Base-by-base conservation (phyloP, 1,140 invertebrate species). In the Dendroctonus valens region DNA sequence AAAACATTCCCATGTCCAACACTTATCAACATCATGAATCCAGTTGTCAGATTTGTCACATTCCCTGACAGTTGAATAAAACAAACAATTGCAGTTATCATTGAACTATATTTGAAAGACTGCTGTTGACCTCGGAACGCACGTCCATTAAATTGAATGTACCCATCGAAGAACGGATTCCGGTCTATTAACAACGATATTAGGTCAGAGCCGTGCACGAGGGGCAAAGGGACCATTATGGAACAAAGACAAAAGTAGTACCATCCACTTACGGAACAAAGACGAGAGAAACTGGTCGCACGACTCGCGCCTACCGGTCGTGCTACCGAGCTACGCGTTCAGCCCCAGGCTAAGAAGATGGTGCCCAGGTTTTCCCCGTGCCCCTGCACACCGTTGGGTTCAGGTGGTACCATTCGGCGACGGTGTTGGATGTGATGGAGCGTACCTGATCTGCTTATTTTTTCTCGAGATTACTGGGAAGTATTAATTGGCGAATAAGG, bases 291-390 rank as follows among this genome's bases (percentile, higher is more conserved):
- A 59, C 55, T 66, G 64, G 64, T 66, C 64, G 57, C 64, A 66
- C 64, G 64, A 66, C 64, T 59, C 64, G 64, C 57, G 64, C 54
- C 64, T 66, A 66, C 64, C 64, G 57, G 64, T 66, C 64, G 64
- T 59, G 64, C 64, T 66, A 66, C 64, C 64, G 64, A 38, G 64
- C 64, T 66, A 66, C 64, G 57, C 64, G 46, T 52, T 59, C 40
- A 53, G 64, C 64, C 64, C 41, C 41, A 41, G 57, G 64, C 57
- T 53, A 59, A 49, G 41, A 59, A 66, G 64, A 66, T 66, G 64
- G 37, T 66, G 64, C 64, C 64, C 64, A 37, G 49, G 44, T 57
- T n/a, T 44, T 37, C 61, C 53, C 46, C 55, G 41, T 6, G 26
- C 37, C 44, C 55, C 54, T n/a, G 6, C 38, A 39, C 54, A 15